phyloP scores from a whole-genome alignment of 2,797 vertebrate genomes.

The Melanotaenia nigrans region DNA sequence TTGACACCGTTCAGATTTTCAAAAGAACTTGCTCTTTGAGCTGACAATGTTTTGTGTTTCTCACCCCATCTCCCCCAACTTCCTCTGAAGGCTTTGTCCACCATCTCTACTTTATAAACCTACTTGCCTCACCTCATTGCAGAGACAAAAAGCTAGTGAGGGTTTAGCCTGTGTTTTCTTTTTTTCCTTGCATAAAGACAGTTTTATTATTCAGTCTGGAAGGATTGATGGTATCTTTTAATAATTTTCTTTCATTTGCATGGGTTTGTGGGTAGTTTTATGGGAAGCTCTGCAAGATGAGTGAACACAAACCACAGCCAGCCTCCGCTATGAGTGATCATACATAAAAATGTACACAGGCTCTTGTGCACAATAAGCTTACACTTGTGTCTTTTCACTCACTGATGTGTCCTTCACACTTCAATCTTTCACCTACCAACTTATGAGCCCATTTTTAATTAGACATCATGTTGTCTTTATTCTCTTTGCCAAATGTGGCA shows the following conservation, averaged over 20 bases:
- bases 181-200: not conserved
- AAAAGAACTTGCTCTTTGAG: not conserved
- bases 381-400: constrained; percentile 13
- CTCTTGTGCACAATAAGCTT: not conserved
- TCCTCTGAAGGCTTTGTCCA: constrained; percentile 31
- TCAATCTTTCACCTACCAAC: constrained; percentile 11
- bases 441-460: not conserved
- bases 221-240: constrained; percentile 17
- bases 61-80: constrained; percentile 12
- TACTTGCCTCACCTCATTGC: constrained; percentile 18
- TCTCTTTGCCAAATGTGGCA: constrained; percentile 14
- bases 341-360: constrained; percentile 10
- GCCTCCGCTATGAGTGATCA: constrained; percentile 16
- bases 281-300: constrained; percentile 53
- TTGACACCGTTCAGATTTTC: not conserved
- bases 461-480: not conserved
- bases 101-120: constrained; percentile 41
- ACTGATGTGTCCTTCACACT: constrained; percentile 24
- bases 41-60: not conserved
- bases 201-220: not conserved
- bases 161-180: constrained; percentile 3
- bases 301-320: constrained; percentile 65
- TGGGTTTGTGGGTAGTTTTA: constrained; percentile 48
- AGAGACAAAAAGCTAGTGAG: not conserved
- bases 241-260: constrained; percentile 30